Percentiles rank a stretch among this genome's conserved stretches.
These are phyloP conservation scores for Phrynocephalus forsythii DNA, from an alignment of 2,797 vertebrate genomes.

Conservation along the genomic window DNA sequence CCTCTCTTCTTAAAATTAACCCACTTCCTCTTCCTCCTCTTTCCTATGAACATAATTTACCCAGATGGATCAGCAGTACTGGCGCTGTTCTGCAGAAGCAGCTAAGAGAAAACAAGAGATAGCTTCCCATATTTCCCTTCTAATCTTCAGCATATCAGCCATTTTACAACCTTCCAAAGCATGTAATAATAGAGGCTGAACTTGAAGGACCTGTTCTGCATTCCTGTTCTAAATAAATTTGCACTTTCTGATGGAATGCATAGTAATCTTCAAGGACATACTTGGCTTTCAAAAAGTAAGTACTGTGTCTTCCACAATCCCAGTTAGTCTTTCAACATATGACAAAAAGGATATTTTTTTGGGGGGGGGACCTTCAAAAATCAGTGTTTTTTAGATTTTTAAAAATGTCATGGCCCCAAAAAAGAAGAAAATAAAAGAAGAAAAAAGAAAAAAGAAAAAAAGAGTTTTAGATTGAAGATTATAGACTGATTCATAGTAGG, in stretches of 20 bases:
- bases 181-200: not conserved
- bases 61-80: not conserved
- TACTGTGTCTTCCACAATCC: not conserved
- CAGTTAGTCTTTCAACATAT: not conserved
- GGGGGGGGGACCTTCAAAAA: not conserved
- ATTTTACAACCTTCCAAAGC: not conserved
- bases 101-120: not conserved
- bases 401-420: not conserved
- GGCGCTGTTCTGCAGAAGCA: not conserved
- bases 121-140: not conserved
- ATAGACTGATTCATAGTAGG: not conserved
- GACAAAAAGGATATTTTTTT: not conserved
- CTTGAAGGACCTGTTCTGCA: not conserved
- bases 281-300: not conserved
- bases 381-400: slow-evolving; percentile 5
- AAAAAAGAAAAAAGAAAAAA: not conserved
- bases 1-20: no score
- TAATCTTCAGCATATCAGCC: not conserved
- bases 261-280: not conserved
- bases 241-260: not conserved
- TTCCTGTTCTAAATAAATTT: not conserved
- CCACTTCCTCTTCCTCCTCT: no score
- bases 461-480: not conserved
- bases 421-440: no score
- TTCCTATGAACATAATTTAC: not conserved